phyloP scores from a whole-genome alignment of 2,888 invertebrate species.

The Molorchus minor region DNA sequence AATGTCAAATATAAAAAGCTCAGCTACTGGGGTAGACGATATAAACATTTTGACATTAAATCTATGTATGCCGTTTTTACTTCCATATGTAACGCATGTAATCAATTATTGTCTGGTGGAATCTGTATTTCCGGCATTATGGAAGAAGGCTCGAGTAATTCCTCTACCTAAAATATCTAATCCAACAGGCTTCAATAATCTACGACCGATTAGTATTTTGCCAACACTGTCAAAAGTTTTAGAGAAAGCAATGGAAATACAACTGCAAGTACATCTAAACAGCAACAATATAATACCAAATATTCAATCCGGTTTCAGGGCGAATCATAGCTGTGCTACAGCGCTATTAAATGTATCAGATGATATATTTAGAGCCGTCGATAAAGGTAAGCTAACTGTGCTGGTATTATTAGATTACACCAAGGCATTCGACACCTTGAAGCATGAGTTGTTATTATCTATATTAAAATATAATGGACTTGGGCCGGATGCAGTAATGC shows the following conservation, averaged over 20 bases:
- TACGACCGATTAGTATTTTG: not conserved
- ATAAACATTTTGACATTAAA: conserved; percentile 23
- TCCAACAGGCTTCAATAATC: not conserved
- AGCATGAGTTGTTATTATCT: not conserved
- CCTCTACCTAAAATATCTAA: conserved; percentile 9
- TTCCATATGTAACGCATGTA: conserved; percentile 25
- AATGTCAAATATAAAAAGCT: conserved; percentile 18
- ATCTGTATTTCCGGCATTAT: conserved; percentile 11
- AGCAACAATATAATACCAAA: too few relatives aligned
- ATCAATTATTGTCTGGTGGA: conserved; percentile 18
- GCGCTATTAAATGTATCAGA: too few relatives aligned
- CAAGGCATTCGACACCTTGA: not conserved
- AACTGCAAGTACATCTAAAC: too few relatives aligned
- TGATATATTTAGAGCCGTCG: too few relatives aligned
- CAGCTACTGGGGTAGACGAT: conserved; percentile 9
- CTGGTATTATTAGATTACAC: too few relatives aligned
- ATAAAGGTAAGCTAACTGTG: too few relatives aligned
- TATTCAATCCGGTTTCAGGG: too few relatives aligned
- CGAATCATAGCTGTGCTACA: too few relatives aligned
- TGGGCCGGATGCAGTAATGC: not conserved
- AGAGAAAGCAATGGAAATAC: too few relatives aligned
- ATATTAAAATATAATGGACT: too few relatives aligned
- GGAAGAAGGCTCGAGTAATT: conserved; percentile 8
- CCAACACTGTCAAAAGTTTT: too few relatives aligned
- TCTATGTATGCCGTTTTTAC: conserved; percentile 22